Conservation (phyloP, 2,797 vertebrate genomes). For the Sebastes kiyomatsui region DNA sequence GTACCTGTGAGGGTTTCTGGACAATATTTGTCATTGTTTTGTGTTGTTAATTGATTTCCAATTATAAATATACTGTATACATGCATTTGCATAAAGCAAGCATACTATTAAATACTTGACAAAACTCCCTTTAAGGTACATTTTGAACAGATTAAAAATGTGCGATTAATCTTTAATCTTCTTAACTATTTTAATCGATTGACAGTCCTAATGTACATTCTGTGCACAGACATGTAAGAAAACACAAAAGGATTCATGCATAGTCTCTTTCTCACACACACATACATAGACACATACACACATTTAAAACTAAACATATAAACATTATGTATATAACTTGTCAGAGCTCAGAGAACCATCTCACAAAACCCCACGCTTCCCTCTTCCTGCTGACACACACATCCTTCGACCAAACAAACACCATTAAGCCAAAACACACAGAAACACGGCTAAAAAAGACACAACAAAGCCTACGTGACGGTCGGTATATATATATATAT, state of each 20-base stretch:
- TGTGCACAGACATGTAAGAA: not conserved
- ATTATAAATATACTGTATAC: too few relatives aligned
- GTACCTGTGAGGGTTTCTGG: too few relatives aligned
- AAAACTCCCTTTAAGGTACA: too few relatives aligned
- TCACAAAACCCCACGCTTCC: conserved; percentile 3
- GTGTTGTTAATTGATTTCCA: too few relatives aligned
- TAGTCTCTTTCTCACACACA: not conserved
- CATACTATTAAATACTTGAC: too few relatives aligned
- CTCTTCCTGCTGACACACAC: conserved; percentile 31
- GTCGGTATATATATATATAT: not conserved
- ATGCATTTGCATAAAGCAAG: too few relatives aligned
- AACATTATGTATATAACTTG: conserved; percentile 20
- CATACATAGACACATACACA: not conserved
- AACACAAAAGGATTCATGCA: conserved; percentile 17
- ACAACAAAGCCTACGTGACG: conserved; percentile 56
- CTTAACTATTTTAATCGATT: too few relatives aligned
- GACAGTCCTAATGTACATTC: not conserved
- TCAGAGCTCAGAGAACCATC: conserved; percentile 11
- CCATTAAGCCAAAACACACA: conserved; percentile 34
- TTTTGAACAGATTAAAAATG: too few relatives aligned
- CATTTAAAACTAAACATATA: conserved; percentile 22
- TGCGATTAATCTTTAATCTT: too few relatives aligned
- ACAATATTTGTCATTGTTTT: too few relatives aligned
- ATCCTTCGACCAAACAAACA: conserved; percentile 44
- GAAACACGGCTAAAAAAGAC: conserved; percentile 27